phyloP scores from a whole-genome alignment of 2,113 vertebrate genomes.

The Bombycilla garrulus region DNA sequence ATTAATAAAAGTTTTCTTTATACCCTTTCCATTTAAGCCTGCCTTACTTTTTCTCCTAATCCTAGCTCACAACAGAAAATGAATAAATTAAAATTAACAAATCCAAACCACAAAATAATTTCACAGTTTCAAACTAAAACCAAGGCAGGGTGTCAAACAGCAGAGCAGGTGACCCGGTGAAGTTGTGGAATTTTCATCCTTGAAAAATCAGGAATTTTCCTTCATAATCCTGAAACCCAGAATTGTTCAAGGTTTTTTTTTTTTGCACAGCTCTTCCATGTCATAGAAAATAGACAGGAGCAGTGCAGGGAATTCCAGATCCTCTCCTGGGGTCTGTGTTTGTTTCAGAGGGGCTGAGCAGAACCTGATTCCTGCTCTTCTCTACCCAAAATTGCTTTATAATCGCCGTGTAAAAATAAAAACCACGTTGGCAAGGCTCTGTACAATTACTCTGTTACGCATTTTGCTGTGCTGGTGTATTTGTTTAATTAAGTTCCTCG shows the following conservation, averaged over 20 bases:
- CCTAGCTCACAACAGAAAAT: too few species aligned
- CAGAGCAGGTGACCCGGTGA: not conserved
- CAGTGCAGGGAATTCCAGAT: not conserved
- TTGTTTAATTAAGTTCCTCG: constrained; percentile 79
- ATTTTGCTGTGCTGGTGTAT: constrained; percentile 71
- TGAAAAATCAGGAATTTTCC: not conserved
- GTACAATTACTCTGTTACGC: constrained; percentile 69
- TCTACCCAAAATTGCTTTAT: not conserved
- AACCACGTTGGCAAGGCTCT: constrained; percentile 27
- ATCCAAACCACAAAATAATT: too few species aligned
- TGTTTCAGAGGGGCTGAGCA: not conserved
- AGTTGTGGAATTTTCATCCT: not conserved
- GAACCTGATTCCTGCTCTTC: not conserved
- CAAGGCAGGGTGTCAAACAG: not conserved
- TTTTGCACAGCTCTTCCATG: not conserved
- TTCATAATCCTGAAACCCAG: not conserved
- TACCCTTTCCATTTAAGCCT: too few species aligned
- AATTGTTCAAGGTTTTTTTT: not conserved
- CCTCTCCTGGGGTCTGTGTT: not conserved
- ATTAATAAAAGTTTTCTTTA: too few species aligned
- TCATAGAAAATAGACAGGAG: rapidly evolving
- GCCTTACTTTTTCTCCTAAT: too few species aligned
- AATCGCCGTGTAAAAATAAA: constrained; percentile 48
- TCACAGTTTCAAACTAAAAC: too few species aligned
- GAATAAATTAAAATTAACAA: too few species aligned